These are phyloP conservation scores for Cyclina sinensis DNA, from an alignment of 1,140 invertebrate species.

Conservation along the genomic window DNA sequence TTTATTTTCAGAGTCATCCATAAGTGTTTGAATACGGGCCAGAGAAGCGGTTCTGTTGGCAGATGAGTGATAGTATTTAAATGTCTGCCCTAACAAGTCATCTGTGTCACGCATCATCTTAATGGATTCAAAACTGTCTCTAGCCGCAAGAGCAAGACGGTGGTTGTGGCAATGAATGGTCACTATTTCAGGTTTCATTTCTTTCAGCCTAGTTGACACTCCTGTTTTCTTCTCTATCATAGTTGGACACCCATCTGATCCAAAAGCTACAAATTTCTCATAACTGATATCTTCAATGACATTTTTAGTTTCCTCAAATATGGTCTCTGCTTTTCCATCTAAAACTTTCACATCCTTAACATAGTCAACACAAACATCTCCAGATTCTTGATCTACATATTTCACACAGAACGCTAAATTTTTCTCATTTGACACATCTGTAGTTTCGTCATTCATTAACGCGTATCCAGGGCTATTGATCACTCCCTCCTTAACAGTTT, in stretches of 20 bases:
- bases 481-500: neutral
- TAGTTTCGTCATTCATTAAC: constrained; percentile 16
- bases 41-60: no score
- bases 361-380: neutral
- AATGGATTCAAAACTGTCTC: neutral
- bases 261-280: constrained; percentile 31
- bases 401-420: constrained; percentile 34
- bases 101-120: neutral
- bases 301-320: neutral
- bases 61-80: constrained; percentile 31
- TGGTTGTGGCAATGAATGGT: constrained; percentile 26
- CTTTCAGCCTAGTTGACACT: constrained; percentile 16
- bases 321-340: constrained; percentile 24
- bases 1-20: no score
- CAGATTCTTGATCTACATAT: neutral
- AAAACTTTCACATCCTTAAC: neutral
- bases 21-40: no score
- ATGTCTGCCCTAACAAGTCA: neutral
- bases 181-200: constrained; percentile 35
- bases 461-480: constrained; percentile 15
- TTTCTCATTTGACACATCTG: constrained; percentile 8
- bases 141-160: constrained; percentile 33
- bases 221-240: constrained; percentile 32
- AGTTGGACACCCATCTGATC: constrained; percentile 15
- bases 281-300: neutral